phyloP scores from a whole-genome alignment of 2,797 vertebrate species.

The Anniella stebbinsi region DNA sequence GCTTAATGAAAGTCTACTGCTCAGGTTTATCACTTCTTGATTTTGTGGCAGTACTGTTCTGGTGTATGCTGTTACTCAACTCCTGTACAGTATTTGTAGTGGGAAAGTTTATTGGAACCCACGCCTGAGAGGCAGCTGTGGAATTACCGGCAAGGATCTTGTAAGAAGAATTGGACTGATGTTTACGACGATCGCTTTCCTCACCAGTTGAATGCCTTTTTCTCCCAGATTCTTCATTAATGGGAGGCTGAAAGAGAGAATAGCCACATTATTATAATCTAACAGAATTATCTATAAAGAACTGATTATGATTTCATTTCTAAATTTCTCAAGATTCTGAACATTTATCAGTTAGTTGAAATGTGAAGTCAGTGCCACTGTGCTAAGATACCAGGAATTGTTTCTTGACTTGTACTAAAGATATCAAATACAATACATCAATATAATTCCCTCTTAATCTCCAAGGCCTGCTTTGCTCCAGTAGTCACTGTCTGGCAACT shows the following conservation, averaged over 20 bases:
- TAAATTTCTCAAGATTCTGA: background rate
- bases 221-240: conserved; percentile 87
- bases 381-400: background rate
- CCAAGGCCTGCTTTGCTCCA: background rate
- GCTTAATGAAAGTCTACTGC: conserved; percentile 71
- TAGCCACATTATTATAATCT: conserved; percentile 13
- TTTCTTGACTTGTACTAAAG: background rate
- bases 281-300: background rate
- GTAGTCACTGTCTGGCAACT: background rate
- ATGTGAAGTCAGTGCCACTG: background rate
- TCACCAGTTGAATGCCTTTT: conserved; percentile 84
- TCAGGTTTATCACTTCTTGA: conserved; percentile 70
- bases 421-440: background rate
- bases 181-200: conserved; percentile 80
- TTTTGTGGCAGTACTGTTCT: conserved; percentile 44
- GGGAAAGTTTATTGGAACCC: conserved; percentile 46
- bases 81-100: conserved; percentile 51
- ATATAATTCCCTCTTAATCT: background rate
- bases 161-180: conserved; percentile 80
- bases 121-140: conserved; percentile 63
- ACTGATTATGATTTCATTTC: background rate
- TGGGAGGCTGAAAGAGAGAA: conserved; percentile 86
- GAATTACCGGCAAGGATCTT: conserved; percentile 73
- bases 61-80: conserved; percentile 37
- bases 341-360: background rate